Base-by-base conservation (phyloP, 2,888 invertebrate species). In the Baccha elongata region DNA sequence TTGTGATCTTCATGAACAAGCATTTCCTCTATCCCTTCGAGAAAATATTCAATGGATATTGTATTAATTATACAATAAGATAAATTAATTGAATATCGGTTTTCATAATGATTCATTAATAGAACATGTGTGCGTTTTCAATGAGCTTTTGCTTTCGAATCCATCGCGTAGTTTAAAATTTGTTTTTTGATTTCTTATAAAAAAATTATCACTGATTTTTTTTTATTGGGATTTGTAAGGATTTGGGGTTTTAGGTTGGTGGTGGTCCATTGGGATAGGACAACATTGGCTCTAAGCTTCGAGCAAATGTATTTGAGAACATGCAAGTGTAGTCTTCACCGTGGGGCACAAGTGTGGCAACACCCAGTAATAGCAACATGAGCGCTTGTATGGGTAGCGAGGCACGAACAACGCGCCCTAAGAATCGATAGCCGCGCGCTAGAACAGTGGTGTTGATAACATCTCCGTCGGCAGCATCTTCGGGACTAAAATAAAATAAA, bases 321-420 rank as follows among this genome's bases (percentile, higher is more conserved):
- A 95, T 95, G 90, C 97, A 96, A 84, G 94, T 94, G 90, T 95
- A 96, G 88, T 96, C 96, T 87, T 95, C 95, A 91, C 96, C 96
- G 85, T 95, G 94, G 91, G 96, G 95, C 65, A 99, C 96, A 87
- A 99, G 92, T 64, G 98, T 96, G 62, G 98, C 98, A 78, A 97
- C 96, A 74, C 98, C 98, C 88, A 99, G 93, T 87, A 99, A 93
- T 81, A 99, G 93, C 87, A 99, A 93, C 92, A 99, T 95, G 87
- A 99, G 92, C 83, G 98, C 97, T 92, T 99, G 98, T 85, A 99
- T 96, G 64, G 98, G 98, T 86, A 98, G 93, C 19, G 98, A 97
- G 67, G 97, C 96, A 89, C 97, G 93, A 85, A 98, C 94, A 86
- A 98, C 98, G 88, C 98, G 94, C 86, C 96, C 95, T 90, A 98